Percentiles rank a stretch among this genome's conserved stretches.
These are phyloP conservation scores for Lamprotornis superbus DNA, from an alignment of 2,113 vertebrate genomes.

Conservation along the genomic window DNA sequence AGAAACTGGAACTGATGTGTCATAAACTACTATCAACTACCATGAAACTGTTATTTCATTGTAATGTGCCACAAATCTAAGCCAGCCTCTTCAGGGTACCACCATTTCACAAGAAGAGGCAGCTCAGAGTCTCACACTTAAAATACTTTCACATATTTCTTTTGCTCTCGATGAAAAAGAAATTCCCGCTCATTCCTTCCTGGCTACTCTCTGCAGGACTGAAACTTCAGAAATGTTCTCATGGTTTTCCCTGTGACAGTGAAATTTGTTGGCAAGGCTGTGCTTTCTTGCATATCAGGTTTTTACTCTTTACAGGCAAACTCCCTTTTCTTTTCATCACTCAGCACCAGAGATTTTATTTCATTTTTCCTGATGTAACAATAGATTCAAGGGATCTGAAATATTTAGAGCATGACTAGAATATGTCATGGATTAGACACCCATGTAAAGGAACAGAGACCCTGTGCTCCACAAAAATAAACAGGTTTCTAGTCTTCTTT, in stretches of 20 bases:
- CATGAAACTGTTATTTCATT: conserved; percentile 42
- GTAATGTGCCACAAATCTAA: conserved; percentile 37
- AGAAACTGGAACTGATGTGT: conserved; percentile 66
- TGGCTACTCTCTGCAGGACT: background rate
- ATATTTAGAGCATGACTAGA: background rate
- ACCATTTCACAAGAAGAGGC: background rate
- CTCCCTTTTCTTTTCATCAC: background rate
- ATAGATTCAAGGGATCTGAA: background rate
- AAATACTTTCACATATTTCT: background rate
- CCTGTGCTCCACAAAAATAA: background rate
- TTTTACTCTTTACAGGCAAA: background rate
- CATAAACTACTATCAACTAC: conserved; percentile 59
- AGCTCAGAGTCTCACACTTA: background rate
- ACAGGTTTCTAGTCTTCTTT: background rate
- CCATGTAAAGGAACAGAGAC: background rate
- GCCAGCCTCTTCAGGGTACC: conserved; percentile 21
- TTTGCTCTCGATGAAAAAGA: background rate
- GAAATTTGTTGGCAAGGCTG: background rate
- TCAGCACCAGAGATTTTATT: background rate
- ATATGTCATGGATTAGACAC: background rate
- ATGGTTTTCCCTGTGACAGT: background rate
- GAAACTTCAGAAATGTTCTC: background rate
- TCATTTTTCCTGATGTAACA: background rate
- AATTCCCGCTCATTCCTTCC: background rate
- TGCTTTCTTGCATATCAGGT: background rate